phyloP scores from a whole-genome alignment of 1,140 invertebrate species.

The Asobara japonica region DNA sequence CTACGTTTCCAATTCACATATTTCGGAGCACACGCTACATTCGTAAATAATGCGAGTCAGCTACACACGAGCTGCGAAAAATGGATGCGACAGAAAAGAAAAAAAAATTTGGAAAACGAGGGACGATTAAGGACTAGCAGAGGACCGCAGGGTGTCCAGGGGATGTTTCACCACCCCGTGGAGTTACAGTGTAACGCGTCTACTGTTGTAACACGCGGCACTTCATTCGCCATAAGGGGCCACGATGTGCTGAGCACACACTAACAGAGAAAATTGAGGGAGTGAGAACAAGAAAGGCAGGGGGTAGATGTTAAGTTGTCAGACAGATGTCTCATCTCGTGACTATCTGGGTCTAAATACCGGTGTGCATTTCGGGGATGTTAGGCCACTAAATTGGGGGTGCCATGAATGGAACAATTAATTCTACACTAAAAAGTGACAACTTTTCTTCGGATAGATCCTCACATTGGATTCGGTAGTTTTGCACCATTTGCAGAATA shows the following conservation, averaged over 20 bases:
- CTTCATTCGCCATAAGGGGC: slow-evolving; percentile 31
- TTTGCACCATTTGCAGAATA: no score
- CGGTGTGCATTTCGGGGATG: not conserved
- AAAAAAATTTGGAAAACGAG: slow-evolving; percentile 17
- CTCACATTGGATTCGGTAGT: no score
- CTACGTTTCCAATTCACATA: no score
- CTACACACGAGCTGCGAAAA: slow-evolving; percentile 12
- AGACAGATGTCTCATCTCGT: slow-evolving; percentile 59
- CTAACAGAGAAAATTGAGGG: slow-evolving; percentile 29
- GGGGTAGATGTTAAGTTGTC: slow-evolving; percentile 51
- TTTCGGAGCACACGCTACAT: slow-evolving; percentile 6
- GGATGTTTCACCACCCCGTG: slow-evolving; percentile 40
- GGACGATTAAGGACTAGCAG: not conserved
- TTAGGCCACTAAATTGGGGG: not conserved
- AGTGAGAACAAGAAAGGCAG: slow-evolving; percentile 5
- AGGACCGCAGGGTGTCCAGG: slow-evolving; percentile 45
- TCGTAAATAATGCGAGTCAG: slow-evolving; percentile 27
- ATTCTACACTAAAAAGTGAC: no score
- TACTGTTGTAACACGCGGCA: slow-evolving; percentile 35
- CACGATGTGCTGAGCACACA: slow-evolving; percentile 25
- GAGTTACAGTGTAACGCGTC: slow-evolving; percentile 42
- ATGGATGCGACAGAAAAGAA: slow-evolving; percentile 2
- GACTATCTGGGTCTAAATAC: slow-evolving; percentile 55
- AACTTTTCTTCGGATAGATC: no score
- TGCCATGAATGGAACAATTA: not conserved